Evolutionary conservation across 1,140 invertebrate species (phyloP), one percentile per base, ranked within the genome.

Genomic region (Drosophila pandora): DNA sequence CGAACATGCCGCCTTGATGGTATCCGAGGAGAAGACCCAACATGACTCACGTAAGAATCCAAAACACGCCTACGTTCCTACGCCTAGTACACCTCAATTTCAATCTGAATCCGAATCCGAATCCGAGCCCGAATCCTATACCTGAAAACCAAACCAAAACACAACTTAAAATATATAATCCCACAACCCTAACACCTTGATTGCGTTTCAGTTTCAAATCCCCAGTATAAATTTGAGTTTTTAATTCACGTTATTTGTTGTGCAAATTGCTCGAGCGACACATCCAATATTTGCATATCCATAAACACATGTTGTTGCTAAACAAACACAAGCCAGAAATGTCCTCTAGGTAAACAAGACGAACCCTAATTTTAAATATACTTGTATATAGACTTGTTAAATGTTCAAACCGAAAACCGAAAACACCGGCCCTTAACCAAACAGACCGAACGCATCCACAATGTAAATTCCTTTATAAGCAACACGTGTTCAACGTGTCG

Each of bases 11-110:
- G 94, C 95, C 91, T 93, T 95, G 92, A 95, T 95, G 93, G 94
- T 95, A 92, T 94, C 94, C 83, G 95, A 95, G 93, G 95, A 95
- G 93, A 95, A 95, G 93, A 94, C 94, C 92, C 94, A 95, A 93
- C 95, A 95, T 92, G 95, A 96, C 93, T 95, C 95, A 95, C 95
- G 95, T 96, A 95, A 96, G 95, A 90, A 90, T 87, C 76, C 56
- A 90, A 83, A 64, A 69, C 64, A 72, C 64, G 62, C 17, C 63
- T 39, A 57, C 41, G 43, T 67, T 48, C 61, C 65, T 47, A 47
- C 17, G 17, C 43, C 43, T 37, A 37, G 34, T 12, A 47, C 43
- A 22, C 17, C 21, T 9, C 21, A 10, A 22, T 22, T 10, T 22
- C 7, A 22, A 47, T 47, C 21, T 9, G 43, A 47, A 47, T 47